Evolutionary conservation across 2,797 vertebrate genomes (phyloP), one percentile per base, ranked within the genome.

Genomic region (Acanthopagrus latus): DNA sequence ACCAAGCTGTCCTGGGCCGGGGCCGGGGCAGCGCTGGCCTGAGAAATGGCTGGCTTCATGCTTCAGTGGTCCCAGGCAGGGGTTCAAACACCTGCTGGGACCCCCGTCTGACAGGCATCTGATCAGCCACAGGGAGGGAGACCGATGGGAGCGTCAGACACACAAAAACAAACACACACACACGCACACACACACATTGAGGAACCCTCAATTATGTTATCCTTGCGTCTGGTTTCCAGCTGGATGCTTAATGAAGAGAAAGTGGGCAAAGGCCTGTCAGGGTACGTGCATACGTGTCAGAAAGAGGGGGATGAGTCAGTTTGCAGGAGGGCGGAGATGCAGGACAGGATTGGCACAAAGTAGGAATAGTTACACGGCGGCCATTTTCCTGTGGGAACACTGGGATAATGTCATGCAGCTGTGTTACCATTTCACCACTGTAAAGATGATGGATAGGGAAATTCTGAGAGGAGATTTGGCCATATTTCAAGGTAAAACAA

Each of bases 1-100:
- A 91, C 91, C 91, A 91, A 91, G 89, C 92, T 93, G 89, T 93
- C 89, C 85, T 18, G 62, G 69, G 76, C 71, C 9, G 4, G 43
- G 27, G 41, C 18, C 20, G 33, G 12, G 68, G 33, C 18, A 8
- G 33, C 4, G 68, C 41, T 16, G 52, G 55, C 56, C 78, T 82
- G 88, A 91, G 83, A 87, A 91, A 92, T 92, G 82, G 81, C 84
- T 90, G 84, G 80, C 80, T 84, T 51, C 76, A 77, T 79, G 86
- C 89, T 87, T 47, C 82, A 84, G 50, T 83, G 82, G 76, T 70
- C 68, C 76, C 70, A 84, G 81, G 77, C 87, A 82, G 78, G 81
- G 74, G 77, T 83, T 85, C 69, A 78, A 87, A 87, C 87, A 90
- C 91, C 90, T 90, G 89, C 89, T 84, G 87, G 71, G 83, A 84